Percentiles rank a stretch among this genome's conserved stretches.
Evolutionary conservation across 2,113 vertebrate genomes (phyloP).

Genomic region (Stomatorhinus ivindoensis): DNA sequence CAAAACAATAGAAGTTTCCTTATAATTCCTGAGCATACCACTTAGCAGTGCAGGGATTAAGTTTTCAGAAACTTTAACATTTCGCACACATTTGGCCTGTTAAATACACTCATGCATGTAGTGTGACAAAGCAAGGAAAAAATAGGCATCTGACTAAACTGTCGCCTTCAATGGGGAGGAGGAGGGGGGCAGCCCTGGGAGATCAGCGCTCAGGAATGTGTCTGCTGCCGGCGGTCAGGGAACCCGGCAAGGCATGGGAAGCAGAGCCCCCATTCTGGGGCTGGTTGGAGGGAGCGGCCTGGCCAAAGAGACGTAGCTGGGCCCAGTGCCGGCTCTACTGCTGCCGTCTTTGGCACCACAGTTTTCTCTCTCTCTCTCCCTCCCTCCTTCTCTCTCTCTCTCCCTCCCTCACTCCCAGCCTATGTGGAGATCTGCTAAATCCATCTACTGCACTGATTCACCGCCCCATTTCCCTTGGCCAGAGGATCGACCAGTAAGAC

Average conservation of each 20-base stretch:
- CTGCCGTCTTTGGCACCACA: neutral
- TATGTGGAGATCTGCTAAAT: constrained; percentile 43
- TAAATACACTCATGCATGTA: neutral
- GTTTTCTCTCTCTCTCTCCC: neutral
- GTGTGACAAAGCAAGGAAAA: neutral
- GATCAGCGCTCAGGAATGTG: constrained; percentile 66
- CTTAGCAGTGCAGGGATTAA: neutral
- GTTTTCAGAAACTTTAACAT: neutral
- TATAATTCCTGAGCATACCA: neutral
- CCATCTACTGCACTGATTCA: constrained; percentile 22
- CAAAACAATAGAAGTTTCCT: neutral
- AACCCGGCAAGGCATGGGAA: constrained; percentile 29
- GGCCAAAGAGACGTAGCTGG: neutral
- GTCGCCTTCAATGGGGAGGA: neutral
- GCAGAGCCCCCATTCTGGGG: constrained; percentile 7
- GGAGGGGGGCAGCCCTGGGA: constrained; percentile 7
- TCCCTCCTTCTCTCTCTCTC: neutral
- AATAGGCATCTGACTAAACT: neutral
- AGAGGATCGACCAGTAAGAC: neutral
- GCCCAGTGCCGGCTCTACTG: constrained; percentile 26
- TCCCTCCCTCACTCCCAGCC: constrained; percentile 21
- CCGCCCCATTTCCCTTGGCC: neutral
- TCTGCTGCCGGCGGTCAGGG: constrained; percentile 1
- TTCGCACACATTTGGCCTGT: neutral
- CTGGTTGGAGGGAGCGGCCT: constrained; percentile 48